phyloP scores from a whole-genome alignment of 1,140 invertebrate species.

The Musca vetustissima region DNA sequence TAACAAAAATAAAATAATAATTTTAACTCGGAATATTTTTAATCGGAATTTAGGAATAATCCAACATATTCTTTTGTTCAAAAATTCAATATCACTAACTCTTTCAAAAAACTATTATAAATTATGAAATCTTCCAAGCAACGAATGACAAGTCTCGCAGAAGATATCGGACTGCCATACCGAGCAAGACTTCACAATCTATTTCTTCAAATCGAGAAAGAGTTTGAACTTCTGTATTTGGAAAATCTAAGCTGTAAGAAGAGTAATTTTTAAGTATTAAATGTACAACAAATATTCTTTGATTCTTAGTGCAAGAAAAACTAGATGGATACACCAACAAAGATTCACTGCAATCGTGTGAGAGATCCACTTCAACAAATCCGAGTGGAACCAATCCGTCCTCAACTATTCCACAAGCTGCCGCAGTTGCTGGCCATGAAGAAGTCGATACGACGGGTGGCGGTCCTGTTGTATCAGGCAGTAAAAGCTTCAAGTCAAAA shows the following conservation, averaged over 20 bases:
- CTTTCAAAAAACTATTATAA: too few species aligned
- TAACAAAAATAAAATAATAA: too few species aligned
- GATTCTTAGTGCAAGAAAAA: constrained; percentile 81
- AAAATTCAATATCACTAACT: too few species aligned
- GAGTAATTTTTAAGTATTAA: neutral
- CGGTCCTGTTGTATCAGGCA: neutral
- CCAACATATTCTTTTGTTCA: too few species aligned
- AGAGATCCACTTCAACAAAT: constrained; percentile 33
- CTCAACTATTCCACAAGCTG: constrained; percentile 18
- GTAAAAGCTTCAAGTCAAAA: constrained; percentile 43
- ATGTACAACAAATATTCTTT: neutral
- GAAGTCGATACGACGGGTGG: constrained; percentile 21
- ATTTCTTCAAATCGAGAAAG: constrained; percentile 95
- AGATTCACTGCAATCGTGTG: constrained; percentile 35
- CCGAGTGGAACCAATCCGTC: constrained; percentile 32
- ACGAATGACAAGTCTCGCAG: constrained; percentile 45
- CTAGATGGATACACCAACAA: constrained; percentile 63
- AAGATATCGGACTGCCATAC: constrained; percentile 55
- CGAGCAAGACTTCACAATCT: constrained; percentile 80
- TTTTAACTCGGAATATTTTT: too few species aligned
- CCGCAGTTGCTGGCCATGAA: constrained; percentile 16
- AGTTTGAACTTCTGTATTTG: constrained; percentile 90
- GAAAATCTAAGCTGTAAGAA: constrained; percentile 90
- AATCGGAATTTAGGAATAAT: too few species aligned
- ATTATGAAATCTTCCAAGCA: constrained; percentile 42